Percentiles rank a stretch among this genome's conserved stretches.
Conservation (phyloP, 2,797 vertebrate species). For the Strix occidentalis region DNA sequence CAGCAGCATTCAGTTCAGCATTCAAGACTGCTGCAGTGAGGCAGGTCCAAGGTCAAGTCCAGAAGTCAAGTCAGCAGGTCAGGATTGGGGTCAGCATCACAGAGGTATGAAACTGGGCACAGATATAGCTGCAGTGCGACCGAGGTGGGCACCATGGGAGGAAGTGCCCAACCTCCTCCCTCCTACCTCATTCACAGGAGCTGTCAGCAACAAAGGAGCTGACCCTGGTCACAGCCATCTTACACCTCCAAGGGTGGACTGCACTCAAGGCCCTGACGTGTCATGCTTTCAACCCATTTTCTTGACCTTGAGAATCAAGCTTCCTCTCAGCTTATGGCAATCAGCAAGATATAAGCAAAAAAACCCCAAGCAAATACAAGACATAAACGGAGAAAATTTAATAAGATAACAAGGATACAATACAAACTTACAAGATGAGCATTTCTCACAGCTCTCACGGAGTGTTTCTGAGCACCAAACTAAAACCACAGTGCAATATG, state of each 20-base stretch:
- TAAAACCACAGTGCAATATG: not conserved
- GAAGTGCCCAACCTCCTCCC: not conserved
- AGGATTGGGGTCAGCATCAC: not conserved
- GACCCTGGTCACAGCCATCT: not conserved
- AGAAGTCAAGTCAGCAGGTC: not conserved
- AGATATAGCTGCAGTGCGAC: not conserved
- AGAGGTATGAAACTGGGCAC: accelerated
- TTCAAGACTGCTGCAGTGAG: not conserved
- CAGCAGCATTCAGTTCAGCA: not conserved
- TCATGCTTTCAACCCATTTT: not conserved
- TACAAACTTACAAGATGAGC: not conserved
- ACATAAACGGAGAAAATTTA: not conserved
- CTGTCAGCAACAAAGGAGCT: not conserved
- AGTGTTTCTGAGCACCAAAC: not conserved
- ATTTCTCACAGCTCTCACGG: not conserved
- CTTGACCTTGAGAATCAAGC: not conserved
- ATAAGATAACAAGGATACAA: not conserved
- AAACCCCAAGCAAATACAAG: not conserved
- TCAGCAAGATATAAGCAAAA: not conserved
- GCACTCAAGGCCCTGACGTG: too few relatives aligned
- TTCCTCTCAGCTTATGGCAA: not conserved
- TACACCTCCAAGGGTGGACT: not conserved
- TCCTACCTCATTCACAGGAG: not conserved
- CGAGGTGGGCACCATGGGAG: accelerated
- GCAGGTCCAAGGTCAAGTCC: not conserved